Conservation (phyloP, 2,113 vertebrate genomes). For the Prietella phreatophila region DNA sequence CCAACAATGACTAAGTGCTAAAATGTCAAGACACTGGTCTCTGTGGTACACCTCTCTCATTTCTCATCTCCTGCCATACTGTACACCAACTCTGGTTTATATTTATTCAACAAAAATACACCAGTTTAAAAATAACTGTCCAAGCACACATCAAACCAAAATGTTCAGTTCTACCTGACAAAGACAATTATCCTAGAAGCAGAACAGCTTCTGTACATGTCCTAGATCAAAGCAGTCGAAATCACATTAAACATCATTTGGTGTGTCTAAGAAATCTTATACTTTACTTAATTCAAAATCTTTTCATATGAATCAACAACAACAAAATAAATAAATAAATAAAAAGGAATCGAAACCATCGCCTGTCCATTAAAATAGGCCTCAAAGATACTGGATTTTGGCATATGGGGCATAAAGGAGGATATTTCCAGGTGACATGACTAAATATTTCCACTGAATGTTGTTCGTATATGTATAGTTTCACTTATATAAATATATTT, state of each 20-base stretch:
- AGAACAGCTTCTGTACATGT: background rate
- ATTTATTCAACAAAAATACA: background rate
- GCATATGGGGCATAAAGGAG: too few species aligned
- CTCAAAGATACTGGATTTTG: too few species aligned
- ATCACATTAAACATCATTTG: conserved; percentile 11
- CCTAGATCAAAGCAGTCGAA: conserved; percentile 24
- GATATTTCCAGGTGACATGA: background rate
- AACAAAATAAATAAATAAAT: too few species aligned
- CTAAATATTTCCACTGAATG: background rate
- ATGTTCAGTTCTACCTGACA: background rate
- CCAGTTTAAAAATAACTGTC: background rate
- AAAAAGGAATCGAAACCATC: too few species aligned
- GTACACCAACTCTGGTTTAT: background rate
- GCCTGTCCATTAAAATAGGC: too few species aligned
- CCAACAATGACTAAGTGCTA: background rate
- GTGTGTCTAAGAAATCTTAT: background rate
- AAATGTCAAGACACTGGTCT: background rate
- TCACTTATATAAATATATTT: background rate
- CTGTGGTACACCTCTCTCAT: background rate
- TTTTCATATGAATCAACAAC: too few species aligned
- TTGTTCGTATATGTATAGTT: background rate
- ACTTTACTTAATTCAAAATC: too few species aligned
- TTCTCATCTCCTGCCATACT: background rate
- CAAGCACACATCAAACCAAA: background rate
- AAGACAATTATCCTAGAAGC: background rate